Conservation (phyloP, 2,888 invertebrate species). For the Spatulosminthurus flaviceps region DNA sequence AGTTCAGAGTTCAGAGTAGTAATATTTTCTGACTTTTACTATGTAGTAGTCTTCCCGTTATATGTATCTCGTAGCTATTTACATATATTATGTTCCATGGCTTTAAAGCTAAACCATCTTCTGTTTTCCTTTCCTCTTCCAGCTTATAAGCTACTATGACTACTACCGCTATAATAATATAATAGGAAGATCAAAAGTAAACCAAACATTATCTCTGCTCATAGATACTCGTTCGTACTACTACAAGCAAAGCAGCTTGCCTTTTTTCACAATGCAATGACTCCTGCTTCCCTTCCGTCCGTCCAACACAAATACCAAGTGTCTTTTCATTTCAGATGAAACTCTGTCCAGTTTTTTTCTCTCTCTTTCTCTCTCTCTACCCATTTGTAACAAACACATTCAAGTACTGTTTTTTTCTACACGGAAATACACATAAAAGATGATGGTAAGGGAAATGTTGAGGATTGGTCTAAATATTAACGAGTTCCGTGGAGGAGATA, state of each 20-base stretch:
- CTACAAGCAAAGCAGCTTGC: slow-evolving; percentile 31
- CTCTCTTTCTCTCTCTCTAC: not conserved
- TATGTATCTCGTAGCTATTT: not conserved
- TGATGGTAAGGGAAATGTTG: too few relatives aligned
- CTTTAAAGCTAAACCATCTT: too few relatives aligned
- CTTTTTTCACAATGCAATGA: slow-evolving; percentile 38
- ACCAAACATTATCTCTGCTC: not conserved
- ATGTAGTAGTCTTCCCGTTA: not conserved
- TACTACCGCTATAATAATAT: not conserved
- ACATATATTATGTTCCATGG: too few relatives aligned
- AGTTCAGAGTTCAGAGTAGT: not conserved
- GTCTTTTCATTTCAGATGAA: slow-evolving; percentile 32
- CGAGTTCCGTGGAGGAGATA: too few relatives aligned
- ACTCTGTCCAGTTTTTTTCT: slow-evolving; percentile 33
- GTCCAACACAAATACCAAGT: slow-evolving; percentile 35
- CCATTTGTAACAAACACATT: not conserved
- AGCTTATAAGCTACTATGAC: not conserved
- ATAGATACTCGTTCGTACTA: too few relatives aligned
- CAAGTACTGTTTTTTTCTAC: not conserved
- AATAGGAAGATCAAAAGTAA: slow-evolving; percentile 28
- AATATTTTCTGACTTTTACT: not conserved
- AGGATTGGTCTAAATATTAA: too few relatives aligned
- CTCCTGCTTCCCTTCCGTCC: slow-evolving; percentile 30
- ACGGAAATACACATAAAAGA: not conserved
- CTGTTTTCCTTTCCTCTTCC: not conserved